Evolutionary conservation across 2,113 vertebrate species (phyloP), one percentile per base, ranked within the genome.

Genomic region (Bujurquina vittata): DNA sequence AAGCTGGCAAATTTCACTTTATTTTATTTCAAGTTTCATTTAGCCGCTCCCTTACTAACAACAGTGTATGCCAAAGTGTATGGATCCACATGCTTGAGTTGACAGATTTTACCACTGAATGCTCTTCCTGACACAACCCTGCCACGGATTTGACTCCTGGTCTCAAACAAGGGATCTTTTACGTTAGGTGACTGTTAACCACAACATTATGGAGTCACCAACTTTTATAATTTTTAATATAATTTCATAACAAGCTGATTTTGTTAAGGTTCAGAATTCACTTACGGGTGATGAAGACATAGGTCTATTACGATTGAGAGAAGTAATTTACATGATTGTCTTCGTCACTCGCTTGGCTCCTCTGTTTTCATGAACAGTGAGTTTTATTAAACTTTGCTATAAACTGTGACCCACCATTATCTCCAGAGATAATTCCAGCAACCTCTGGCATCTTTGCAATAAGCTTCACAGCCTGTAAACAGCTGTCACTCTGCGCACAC

Each of bases 321-420:
- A 67, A 29, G 40, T 67, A 22, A 49, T 1, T 11, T 23, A 26
- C 9, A 18, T 1, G 5, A 67, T 29, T 40, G 0, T 67, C 40
- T 67, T 11, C 0, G 3, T 67, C 63, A 46, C 63, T 49, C 15
- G 5, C 2, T 4, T 46, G 4, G 15, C 40, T 23, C 0, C 18
- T 49, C 49, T 72, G 23, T 46, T 31, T 52, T 11, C 17, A 3
- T 52, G 23, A 67, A 67, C 4, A 17, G 62, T 0, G 0, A 10
- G 22, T 26, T 67, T 67, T 67, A 15, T 29, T 46, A 67, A 67
- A 46, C 37, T 37, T 10, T 26, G 62, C 8, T 67, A 40, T 67
- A 8, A 65, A 23, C n/a, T 43, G 35, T 43, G 62, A 9, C 35
- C 40, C 62, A 10, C 11, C 12, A 65, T 43, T 43, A 43, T 40